Base-by-base conservation (phyloP, 2,797 vertebrate genomes). In the Sebastes matsubarae region DNA sequence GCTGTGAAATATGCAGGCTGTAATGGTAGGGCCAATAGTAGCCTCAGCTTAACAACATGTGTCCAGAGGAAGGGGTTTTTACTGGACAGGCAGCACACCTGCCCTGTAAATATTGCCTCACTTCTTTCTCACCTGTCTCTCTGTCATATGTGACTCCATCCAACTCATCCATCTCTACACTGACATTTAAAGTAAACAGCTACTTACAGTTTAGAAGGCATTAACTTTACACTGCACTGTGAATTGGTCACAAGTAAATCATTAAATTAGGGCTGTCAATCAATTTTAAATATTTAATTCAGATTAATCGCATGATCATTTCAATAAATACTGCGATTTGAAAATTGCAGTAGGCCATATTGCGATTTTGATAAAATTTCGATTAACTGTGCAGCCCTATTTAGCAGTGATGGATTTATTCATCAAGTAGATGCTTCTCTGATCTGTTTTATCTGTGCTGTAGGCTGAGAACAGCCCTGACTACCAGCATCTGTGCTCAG, bases 31-130 rank as follows among this genome's bases (percentile, higher is more conserved):
- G 69, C 79, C 83, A 85, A 69, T 70, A 14, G 60, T 50, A 70
- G 81, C 74, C 72, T 63, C 25, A 5, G 34, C 63, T 90, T 85
- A 77, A 87, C 64, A 75, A 67, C 69, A 76, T 72, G 77, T 77
- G 79, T 89, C 81, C 77, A 87, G 66, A 81, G 78, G 75, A 88
- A 86, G 81, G 36, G 16, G 64, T 34, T 87, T 34, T 89, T 86
- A 90, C 70, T 82, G 80, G 72, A 69, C 67, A 70, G 68, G 75
- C 70, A 84, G 83, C 78, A 85, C 88, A 88, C 85, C 85, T 92
- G 90, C 55, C 65, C 72, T 87, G 67, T 91, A 84, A 91, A 87
- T 75, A 79, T 22, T 27, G 42, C 46, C 27, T 84, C 68, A 69
- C 55, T 20, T 12, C 36, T 74, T 38, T 67, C 80, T 87, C 65